phyloP scores from a whole-genome alignment of 2,888 invertebrate genomes.

The Lithophane ornitopus region DNA sequence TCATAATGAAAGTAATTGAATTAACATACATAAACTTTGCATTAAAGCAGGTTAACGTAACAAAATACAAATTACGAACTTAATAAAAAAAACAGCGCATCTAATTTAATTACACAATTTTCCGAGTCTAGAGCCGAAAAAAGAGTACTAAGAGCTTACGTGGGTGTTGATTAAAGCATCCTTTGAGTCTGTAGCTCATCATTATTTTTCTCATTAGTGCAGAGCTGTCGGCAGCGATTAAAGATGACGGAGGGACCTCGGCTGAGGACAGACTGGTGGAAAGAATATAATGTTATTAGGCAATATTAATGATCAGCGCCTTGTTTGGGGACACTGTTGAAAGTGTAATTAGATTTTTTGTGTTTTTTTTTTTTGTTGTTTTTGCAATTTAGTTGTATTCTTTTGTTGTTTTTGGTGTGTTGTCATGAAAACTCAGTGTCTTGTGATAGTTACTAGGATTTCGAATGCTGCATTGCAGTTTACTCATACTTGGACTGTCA shows the following conservation, averaged over 20 bases:
- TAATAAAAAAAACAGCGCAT: constrained; percentile 11
- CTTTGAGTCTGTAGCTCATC: constrained; percentile 80
- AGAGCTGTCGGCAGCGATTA: constrained; percentile 83
- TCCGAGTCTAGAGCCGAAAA: constrained; percentile 50
- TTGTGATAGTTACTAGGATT: too few species aligned
- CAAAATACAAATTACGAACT: neutral
- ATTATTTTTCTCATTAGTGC: constrained; percentile 89
- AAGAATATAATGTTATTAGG: constrained; percentile 43
- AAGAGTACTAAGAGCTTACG: constrained; percentile 43
- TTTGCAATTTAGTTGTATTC: neutral
- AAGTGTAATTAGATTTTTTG: constrained; percentile 3
- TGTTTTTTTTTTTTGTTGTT: neutral
- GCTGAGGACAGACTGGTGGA: constrained; percentile 64
- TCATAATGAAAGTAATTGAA: neutral
- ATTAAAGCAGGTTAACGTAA: neutral
- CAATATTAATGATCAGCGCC: constrained; percentile 43
- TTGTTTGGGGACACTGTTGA: neutral
- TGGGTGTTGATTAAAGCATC: constrained; percentile 82
- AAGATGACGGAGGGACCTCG: constrained; percentile 79
- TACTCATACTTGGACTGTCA: neutral
- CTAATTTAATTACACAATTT: constrained; percentile 60
- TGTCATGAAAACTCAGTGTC: neutral
- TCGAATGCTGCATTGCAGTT: neutral
- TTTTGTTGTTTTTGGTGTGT: neutral
- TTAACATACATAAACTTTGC: neutral